Percentiles rank a stretch among this genome's conserved stretches.
Conservation (phyloP, 2,888 invertebrate species). For the Agonopterix subpropinquella region DNA sequence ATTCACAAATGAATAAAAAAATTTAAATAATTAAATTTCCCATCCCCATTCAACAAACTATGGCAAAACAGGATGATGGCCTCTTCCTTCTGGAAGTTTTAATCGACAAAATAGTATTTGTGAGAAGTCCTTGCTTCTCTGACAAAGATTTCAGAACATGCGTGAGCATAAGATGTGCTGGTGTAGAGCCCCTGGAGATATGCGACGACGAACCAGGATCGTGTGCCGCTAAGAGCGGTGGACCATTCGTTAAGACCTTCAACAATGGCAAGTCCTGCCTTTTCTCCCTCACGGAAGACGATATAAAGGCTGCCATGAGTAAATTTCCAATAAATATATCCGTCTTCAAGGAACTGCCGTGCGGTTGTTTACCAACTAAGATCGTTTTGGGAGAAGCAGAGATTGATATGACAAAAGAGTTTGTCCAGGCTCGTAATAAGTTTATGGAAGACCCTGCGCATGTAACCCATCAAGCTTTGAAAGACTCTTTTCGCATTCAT, state of each 20-base stretch:
- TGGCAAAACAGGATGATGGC: slow-evolving; percentile 69
- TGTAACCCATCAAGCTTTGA: slow-evolving; percentile 73
- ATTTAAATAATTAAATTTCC: slow-evolving; percentile 32
- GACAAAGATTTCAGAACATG: slow-evolving; percentile 74
- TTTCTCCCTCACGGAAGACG: slow-evolving; percentile 76
- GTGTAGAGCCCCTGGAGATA: slow-evolving; percentile 76
- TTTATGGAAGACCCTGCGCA: slow-evolving; percentile 60
- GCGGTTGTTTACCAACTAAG: slow-evolving; percentile 78
- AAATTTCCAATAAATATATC: slow-evolving; percentile 75
- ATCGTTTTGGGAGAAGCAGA: slow-evolving; percentile 74
- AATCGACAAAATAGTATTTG: slow-evolving; percentile 68
- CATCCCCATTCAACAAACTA: slow-evolving; percentile 43
- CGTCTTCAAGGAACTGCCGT: slow-evolving; percentile 77
- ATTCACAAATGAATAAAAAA: slow-evolving; percentile 9
- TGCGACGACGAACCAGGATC: slow-evolving; percentile 75
- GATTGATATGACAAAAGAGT: slow-evolving; percentile 77
- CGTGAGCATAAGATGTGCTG: slow-evolving; percentile 76
- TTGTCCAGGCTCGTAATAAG: slow-evolving; percentile 72
- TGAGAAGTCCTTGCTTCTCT: slow-evolving; percentile 57
- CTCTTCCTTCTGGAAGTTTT: slow-evolving; percentile 80
- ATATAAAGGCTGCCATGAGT: slow-evolving; percentile 67
- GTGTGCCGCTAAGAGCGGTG: slow-evolving; percentile 48
- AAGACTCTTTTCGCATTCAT: slow-evolving; percentile 75
- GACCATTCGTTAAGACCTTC: slow-evolving; percentile 62
- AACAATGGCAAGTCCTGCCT: slow-evolving; percentile 81